These are phyloP conservation scores for Pomatostomus ruficeps DNA, from an alignment of 2,113 vertebrate genomes.

Conservation along the genomic window DNA sequence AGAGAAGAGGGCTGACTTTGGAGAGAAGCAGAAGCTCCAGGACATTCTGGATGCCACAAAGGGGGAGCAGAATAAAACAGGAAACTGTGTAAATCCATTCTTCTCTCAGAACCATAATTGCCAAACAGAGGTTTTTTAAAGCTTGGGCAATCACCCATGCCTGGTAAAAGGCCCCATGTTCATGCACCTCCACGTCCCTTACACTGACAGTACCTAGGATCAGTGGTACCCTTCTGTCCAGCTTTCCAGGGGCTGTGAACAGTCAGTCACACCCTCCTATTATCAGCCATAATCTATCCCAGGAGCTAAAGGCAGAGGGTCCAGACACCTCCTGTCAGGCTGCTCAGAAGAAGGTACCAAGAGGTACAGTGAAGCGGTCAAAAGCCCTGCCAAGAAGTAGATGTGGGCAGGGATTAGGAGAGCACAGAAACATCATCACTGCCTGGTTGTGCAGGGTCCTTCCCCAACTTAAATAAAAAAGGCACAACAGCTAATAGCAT, in stretches of 20 bases:
- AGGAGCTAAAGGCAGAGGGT: neutral
- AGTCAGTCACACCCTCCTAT: neutral
- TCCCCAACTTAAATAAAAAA: neutral
- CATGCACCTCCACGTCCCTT: neutral
- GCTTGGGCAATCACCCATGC: accelerated
- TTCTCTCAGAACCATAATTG: neutral
- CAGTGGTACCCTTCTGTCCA: neutral
- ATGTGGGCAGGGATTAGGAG: neutral
- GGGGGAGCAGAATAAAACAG: neutral
- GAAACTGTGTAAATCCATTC: neutral
- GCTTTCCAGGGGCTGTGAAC: neutral
- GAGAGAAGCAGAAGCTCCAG: neutral
- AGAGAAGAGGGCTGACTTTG: neutral
- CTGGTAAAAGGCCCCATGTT: accelerated
- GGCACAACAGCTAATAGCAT: neutral
- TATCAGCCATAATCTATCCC: too few relatives aligned
- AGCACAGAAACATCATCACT: neutral
- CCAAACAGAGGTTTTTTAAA: neutral
- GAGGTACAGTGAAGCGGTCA: neutral
- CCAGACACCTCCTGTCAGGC: neutral
- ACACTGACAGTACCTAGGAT: neutral
- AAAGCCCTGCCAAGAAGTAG: neutral
- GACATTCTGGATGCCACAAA: neutral
- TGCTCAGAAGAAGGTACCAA: neutral
- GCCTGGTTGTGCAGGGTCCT: neutral